Evolutionary conservation across 2,797 vertebrate genomes (phyloP).

Genomic region (Poeciliopsis infans): DNA sequence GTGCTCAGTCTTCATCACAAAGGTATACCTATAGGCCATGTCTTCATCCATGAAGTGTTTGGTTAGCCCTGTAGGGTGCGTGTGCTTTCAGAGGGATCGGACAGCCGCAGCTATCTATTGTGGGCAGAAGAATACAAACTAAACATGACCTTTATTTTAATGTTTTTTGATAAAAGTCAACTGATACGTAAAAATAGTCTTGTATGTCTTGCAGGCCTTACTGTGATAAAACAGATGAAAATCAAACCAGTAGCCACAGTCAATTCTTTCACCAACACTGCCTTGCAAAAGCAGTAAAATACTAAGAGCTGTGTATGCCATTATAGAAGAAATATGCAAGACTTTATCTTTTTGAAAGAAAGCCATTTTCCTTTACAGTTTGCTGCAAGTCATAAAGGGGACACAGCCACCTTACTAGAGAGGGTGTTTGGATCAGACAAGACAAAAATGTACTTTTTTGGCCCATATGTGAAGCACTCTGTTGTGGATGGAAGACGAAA

Average conservation of each 20-base stretch:
- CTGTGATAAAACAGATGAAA: constrained; percentile 56
- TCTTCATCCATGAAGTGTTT: constrained; percentile 5
- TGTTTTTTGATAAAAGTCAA: constrained; percentile 55
- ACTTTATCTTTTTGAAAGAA: neutral
- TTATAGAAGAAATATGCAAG: neutral
- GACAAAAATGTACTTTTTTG: neutral
- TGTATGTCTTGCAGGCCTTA: constrained; percentile 33
- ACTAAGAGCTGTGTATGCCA: neutral
- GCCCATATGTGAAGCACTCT: neutral
- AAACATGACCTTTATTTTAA: constrained; percentile 37
- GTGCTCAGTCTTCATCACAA: constrained; percentile 23
- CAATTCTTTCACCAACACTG: constrained; percentile 9
- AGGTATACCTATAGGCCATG: constrained; percentile 20
- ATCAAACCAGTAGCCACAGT: constrained; percentile 50
- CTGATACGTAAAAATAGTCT: constrained; percentile 42
- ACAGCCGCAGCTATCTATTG: constrained; percentile 52
- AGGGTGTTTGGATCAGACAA: neutral
- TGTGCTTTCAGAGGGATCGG: constrained; percentile 36
- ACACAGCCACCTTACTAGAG: neutral
- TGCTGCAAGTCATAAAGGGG: neutral
- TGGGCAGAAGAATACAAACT: constrained; percentile 47
- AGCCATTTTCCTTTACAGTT: neutral
- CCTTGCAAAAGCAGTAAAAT: neutral
- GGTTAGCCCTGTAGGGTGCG: constrained; percentile 18
- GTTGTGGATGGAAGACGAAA: neutral